Evolutionary conservation across 1,140 invertebrate genomes (phyloP).

Genomic region (Drosophila biarmipes): DNA sequence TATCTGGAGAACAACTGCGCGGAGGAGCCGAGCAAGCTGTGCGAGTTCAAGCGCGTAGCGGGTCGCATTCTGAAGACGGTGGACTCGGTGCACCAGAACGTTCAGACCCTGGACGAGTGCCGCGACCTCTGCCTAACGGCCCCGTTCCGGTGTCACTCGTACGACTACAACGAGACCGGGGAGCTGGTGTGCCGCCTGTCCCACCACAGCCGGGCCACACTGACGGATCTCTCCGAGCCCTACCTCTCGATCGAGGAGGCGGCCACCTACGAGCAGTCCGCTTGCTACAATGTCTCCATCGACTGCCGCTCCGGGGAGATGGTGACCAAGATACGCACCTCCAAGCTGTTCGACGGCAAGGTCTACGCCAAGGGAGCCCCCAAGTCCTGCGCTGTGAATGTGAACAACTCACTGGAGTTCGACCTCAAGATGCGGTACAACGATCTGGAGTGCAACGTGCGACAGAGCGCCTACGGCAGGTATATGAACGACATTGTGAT

Average conservation of each 20-base stretch:
- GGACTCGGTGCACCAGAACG: slow-evolving; percentile 96
- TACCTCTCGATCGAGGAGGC: slow-evolving; percentile 95
- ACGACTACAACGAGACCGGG: slow-evolving; percentile 96
- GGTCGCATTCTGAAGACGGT: slow-evolving; percentile 96
- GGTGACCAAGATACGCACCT: slow-evolving; percentile 95
- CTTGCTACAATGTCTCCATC: slow-evolving; percentile 97
- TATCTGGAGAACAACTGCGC: slow-evolving; percentile 96
- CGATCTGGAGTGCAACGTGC: slow-evolving; percentile 95
- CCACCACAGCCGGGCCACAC: slow-evolving; percentile 94
- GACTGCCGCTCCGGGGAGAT: slow-evolving; percentile 96
- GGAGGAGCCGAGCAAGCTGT: slow-evolving; percentile 94
- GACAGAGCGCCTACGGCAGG: slow-evolving; percentile 92
- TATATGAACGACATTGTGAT: slow-evolving; percentile 96
- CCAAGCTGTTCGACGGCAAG: slow-evolving; percentile 96
- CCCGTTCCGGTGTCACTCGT: slow-evolving; percentile 94
- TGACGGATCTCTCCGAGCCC: slow-evolving; percentile 95
- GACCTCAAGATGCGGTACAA: slow-evolving; percentile 95
- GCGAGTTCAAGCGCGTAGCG: slow-evolving; percentile 95
- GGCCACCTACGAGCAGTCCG: slow-evolving; percentile 95
- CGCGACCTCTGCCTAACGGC: slow-evolving; percentile 94
- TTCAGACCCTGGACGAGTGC: slow-evolving; percentile 93
- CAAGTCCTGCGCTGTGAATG: slow-evolving; percentile 95
- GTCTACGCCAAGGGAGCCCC: slow-evolving; percentile 97
- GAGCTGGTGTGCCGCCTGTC: slow-evolving; percentile 96
- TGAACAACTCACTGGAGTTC: slow-evolving; percentile 93